Evolutionary conservation across 2,888 invertebrate species (phyloP), one percentile per base, ranked within the genome.

Genomic region (Thymelicus sylvestris): DNA sequence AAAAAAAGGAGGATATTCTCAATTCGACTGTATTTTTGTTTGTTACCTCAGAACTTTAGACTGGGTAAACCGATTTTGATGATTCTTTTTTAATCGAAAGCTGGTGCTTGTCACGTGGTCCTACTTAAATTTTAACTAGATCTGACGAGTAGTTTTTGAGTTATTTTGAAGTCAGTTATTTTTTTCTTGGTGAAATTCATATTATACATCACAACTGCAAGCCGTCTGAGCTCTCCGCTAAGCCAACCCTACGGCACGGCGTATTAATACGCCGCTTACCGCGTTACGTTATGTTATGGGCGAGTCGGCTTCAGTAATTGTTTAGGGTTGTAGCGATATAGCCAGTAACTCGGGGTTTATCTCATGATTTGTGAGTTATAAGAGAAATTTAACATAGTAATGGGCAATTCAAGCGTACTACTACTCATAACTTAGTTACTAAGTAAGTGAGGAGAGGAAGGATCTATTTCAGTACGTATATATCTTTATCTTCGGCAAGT

Each of bases 271-370:
- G 77, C 84, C 89, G 88, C 90, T 91, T 89, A 90, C 86, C 81
- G 83, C 83, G 84, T 87, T 85, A 87, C 87, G 86, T 86, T 86
- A 87, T 87, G 85, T 83, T 82, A 81, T 79, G 74, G 80, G 81
- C 73, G 79, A 82, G 77, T 79, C 81, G 81, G 81, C 80, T 82
- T 78, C 83, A 82, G 88, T 91, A 91, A 91, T 91, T 92, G 91
- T 92, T 92, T 90, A 87, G 89, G 90, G 89, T 81, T 87, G 84
- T 80, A 84, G 86, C 83, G 84, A 82, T 84, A 86, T 78, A 78
- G 78, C 77, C 74, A 81, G 84, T 86, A 87, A 87, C 86, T 85
- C 79, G 73, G 79, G 72, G 77, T 81, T 82, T 83, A 83, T 84
- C 74, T 77, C 59, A 70, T 77, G 76, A 78, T 80, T 78, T 72